Base-by-base conservation (phyloP, 2,888 invertebrate species). In the Athrips mouffetella region DNA sequence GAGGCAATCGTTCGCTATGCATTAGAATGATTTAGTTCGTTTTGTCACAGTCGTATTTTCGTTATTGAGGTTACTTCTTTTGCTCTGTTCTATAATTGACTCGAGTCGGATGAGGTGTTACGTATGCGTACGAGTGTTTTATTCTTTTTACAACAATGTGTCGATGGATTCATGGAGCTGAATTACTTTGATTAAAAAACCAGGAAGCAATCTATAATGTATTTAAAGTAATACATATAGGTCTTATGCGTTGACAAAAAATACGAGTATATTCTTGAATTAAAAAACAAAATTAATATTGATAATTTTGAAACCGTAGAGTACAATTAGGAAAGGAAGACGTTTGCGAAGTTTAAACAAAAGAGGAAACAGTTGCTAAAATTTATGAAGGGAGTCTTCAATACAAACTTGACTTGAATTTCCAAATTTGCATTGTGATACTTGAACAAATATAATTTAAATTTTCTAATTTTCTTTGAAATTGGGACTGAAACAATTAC, bases 1-100 rank as follows among this genome's bases (percentile, higher is more conserved):
- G 60, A 65, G 64, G 72, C 73, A 69, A 71, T 70, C 64, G 70
- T 61, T 67, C 57, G 67, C 60, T 62, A 63, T 65, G 66, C 66
- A 65, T 71, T 64, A 65, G 65, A 63, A 66, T 66, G 67, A 66
- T 71, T 73, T 63, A 53, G 63, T 59, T 58, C 51, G 60, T 62
- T 63, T 67, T 69, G 67, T 66, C 60, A 59, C 53, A 51, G 59
- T 33, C 23, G 30, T 47, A 45, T 45, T 45, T 35, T 45, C 23
- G 29, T 11, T 45, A 35, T 35, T 45, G 35, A 45, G 45, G 45
- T 45, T 45, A 45, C 35, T 35, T 45, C 18, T 42, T 42, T 37
- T 5, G 10, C 18, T 11, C 18, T 5, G 30, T 29, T 44, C 44
- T 31, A 44, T 44, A 31, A 44, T 30, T 44, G 21, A 40, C 25